These are phyloP conservation scores for Platichthys stellatus DNA, from an alignment of 2,113 vertebrate species.

Conservation along the genomic window DNA sequence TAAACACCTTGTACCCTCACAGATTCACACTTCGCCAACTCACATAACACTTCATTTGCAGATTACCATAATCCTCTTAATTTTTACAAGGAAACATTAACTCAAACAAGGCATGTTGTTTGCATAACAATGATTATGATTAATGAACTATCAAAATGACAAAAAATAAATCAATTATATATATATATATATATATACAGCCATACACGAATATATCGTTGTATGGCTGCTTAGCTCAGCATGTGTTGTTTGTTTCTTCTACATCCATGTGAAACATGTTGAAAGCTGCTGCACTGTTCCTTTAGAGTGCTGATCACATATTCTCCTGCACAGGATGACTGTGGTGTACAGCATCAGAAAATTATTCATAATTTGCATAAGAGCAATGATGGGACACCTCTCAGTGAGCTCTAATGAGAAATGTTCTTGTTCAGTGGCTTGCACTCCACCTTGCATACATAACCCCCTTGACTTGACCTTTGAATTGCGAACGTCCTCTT, in stretches of 20 bases:
- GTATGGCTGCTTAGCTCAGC: neutral
- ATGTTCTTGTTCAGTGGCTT: slow-evolving; percentile 47
- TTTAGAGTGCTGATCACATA: slow-evolving; percentile 27
- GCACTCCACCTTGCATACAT: slow-evolving; percentile 39
- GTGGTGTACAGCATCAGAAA: slow-evolving; percentile 39
- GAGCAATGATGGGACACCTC: slow-evolving; percentile 45
- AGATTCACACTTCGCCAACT: neutral
- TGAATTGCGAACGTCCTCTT: slow-evolving; percentile 45
- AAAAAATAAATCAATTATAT: neutral
- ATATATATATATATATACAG: neutral
- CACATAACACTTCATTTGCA: neutral
- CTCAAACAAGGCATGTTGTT: neutral
- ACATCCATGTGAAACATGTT: neutral
- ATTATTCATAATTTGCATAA: slow-evolving; percentile 58
- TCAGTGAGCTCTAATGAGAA: slow-evolving; percentile 51
- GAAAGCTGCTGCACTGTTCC: neutral
- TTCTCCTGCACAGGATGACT: slow-evolving; percentile 29
- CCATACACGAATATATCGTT: too few species aligned
- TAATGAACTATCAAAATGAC: neutral
- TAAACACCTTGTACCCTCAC: neutral
- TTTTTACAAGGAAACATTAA: too few species aligned
- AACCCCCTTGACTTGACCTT: slow-evolving; percentile 55
- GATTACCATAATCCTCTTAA: neutral
- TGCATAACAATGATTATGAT: neutral
- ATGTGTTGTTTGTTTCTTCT: neutral